A percentile compares a stretch with the other conserved stretches of the same genome.
Conservation (phyloP, 2,888 invertebrate genomes). For the Nemapogon koenigi region DNA sequence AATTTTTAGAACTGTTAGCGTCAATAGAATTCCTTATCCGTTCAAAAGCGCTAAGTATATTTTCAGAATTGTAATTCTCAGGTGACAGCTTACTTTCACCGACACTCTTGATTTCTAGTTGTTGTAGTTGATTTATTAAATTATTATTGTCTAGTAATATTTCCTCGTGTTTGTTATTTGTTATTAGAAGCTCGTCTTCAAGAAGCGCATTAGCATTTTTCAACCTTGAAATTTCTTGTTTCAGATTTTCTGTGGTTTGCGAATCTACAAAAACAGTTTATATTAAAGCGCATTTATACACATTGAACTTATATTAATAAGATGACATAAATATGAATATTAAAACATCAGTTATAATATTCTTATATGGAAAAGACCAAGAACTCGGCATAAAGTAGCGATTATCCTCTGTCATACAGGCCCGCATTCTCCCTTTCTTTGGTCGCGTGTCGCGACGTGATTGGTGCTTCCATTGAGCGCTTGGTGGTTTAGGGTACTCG, state of each 20-base stretch:
- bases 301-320: too few relatives aligned
- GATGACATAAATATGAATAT: too few relatives aligned
- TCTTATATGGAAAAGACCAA: too few relatives aligned
- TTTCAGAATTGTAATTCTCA: conserved; percentile 27
- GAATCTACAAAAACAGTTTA: conserved; percentile 51
- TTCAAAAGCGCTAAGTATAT: conserved; percentile 33
- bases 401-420: too few relatives aligned
- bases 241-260: conserved; percentile 50
- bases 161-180: too few relatives aligned
- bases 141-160: conserved; percentile 36
- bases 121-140: conserved; percentile 36
- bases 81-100: conserved; percentile 35
- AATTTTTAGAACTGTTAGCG: conserved; percentile 26
- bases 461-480: too few relatives aligned
- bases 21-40: conserved; percentile 33
- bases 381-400: too few relatives aligned
- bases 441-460: too few relatives aligned
- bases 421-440: too few relatives aligned
- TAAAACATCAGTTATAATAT: too few relatives aligned
- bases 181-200: conserved; percentile 26
- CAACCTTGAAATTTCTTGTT: conserved; percentile 40
- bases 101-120: conserved; percentile 37
- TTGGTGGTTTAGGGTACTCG: too few relatives aligned
- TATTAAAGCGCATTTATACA: too few relatives aligned
- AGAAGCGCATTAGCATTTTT: conserved; percentile 30